phyloP scores from a whole-genome alignment of 2,113 vertebrate genomes.

The Thunnus maccoyii region DNA sequence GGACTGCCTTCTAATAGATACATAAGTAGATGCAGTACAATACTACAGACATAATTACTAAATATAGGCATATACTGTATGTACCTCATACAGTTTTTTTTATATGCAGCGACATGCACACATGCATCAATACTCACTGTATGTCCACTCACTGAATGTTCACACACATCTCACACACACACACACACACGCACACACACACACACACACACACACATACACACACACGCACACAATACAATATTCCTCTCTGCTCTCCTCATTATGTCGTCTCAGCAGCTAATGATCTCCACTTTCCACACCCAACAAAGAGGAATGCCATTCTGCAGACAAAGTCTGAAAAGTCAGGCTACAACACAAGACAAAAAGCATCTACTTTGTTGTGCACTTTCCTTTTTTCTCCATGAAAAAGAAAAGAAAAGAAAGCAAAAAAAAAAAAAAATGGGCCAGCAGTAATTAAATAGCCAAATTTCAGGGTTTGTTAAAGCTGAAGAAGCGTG shows the following conservation, averaged over 20 bases:
- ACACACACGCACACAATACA: neutral
- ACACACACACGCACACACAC: no score
- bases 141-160: neutral
- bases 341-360: conserved; percentile 25
- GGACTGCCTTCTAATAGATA: neutral
- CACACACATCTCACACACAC: neutral
- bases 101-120: neutral
- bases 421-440: conserved; percentile 8
- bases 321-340: conserved; percentile 39
- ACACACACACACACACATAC: neutral
- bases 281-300: conserved; percentile 59
- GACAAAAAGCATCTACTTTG: conserved; percentile 47
- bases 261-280: conserved; percentile 55
- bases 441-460: conserved; percentile 65
- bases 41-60: no score
- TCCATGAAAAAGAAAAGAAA: neutral
- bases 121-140: neutral
- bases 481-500: conserved; percentile 44
- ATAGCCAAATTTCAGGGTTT: conserved; percentile 57
- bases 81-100: no score
- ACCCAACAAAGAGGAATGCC: conserved; percentile 39
- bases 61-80: no score
- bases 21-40: neutral
- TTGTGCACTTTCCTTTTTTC: conserved; percentile 42
- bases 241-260: conserved; percentile 32